Evolutionary conservation across 2,113 vertebrate species (phyloP), one percentile per base, ranked within the genome.

Genomic region (Lepus europaeus): DNA sequence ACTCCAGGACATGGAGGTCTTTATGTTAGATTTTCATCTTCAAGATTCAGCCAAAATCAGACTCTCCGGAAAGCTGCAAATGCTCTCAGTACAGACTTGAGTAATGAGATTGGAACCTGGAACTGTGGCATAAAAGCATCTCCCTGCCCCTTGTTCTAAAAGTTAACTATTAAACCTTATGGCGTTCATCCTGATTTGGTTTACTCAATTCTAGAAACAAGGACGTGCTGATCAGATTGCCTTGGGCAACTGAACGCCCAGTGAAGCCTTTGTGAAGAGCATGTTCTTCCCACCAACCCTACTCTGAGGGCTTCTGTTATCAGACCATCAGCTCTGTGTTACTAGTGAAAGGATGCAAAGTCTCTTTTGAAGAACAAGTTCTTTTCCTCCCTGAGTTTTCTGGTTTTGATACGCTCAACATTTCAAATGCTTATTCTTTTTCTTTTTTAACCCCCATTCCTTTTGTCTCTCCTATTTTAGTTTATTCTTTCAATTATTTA

Each of bases 101-200:
- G 90, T 89, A 95, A 95, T 91, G 87, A 97, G 91, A 90, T 72
- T 94, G 76, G 95, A 94, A 97, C 64, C 81, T 81, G 83, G 49
- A 83, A 87, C 63, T 29, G 53, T 74, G 90, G 72, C 77, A 95
- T 93, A 95, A 93, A 96, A 94, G 90, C 72, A 96, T 96, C 92
- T 97, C 86, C 73, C 87, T 94, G 92, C 92, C 89, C 96, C 96
- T 91, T 95, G 86, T 94, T 90, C 82, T 97, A 78, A 95, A 95
- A 96, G 96, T 97, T 97, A 97, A 97, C 91, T 94, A 97, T 96
- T 97, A 98, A 97, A 88, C 97, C 87, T 68, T 79, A 63, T 95
- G 95, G 83, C 49, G 81, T 89, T 89, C 92, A 97, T 97, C 89
- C 80, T 96, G 94, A 94, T 97, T 95, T 96, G 79, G 90, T 96